Conservation (phyloP, 2,797 vertebrate genomes). For the Pangasius mekongensis region DNA sequence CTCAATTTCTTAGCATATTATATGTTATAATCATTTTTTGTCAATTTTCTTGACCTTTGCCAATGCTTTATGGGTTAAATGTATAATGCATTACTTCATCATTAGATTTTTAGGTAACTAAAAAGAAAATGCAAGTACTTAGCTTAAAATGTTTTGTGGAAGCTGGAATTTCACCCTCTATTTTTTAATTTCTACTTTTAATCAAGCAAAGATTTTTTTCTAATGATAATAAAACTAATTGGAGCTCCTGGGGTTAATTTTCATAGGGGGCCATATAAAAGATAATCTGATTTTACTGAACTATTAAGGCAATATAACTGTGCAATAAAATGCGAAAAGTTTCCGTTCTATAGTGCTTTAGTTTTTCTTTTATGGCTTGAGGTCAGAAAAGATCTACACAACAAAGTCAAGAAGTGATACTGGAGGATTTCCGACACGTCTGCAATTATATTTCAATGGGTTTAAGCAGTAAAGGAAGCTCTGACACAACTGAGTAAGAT, state of each 20-base stretch:
- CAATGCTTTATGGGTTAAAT: neutral
- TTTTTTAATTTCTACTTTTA: neutral
- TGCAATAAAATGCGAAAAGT: neutral
- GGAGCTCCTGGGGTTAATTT: slow-evolving; percentile 1
- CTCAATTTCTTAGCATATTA: neutral
- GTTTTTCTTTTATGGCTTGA: neutral
- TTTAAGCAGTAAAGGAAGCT: slow-evolving; percentile 73
- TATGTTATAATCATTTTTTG: neutral
- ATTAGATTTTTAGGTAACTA: neutral
- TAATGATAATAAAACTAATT: neutral
- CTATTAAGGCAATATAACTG: neutral
- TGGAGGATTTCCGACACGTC: slow-evolving; percentile 18
- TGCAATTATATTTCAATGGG: slow-evolving; percentile 71
- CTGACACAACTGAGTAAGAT: slow-evolving; percentile 73
- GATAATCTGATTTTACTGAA: neutral
- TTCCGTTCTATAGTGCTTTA: neutral
- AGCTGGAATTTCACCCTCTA: neutral
- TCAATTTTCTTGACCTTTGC: neutral
- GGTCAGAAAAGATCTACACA: neutral
- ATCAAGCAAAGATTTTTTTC: neutral
- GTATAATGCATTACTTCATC: neutral
- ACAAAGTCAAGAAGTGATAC: neutral
- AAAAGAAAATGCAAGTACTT: neutral
- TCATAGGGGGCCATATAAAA: neutral
- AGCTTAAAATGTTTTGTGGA: neutral